A percentile compares a stretch with the other conserved stretches of the same genome.
These are phyloP conservation scores for Okapia johnstoni DNA, from an alignment of 2,113 vertebrate species.

Conservation along the genomic window DNA sequence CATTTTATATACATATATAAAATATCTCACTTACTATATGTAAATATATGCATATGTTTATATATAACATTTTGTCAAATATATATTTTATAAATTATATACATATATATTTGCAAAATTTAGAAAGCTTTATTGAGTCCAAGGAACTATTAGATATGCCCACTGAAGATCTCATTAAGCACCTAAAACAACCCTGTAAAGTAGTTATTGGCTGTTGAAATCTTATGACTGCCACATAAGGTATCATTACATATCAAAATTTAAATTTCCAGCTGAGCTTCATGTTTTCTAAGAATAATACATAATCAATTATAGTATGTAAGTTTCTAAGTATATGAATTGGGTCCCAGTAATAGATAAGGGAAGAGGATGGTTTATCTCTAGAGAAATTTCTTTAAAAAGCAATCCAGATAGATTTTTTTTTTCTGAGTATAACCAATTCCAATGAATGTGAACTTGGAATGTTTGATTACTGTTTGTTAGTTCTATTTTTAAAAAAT, in stretches of 20 bases:
- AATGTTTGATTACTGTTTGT: background rate
- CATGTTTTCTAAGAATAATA: background rate
- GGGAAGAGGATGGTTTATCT: fast-evolving
- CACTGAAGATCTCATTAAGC: background rate
- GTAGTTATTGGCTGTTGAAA: background rate
- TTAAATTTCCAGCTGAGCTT: background rate
- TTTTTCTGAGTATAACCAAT: background rate
- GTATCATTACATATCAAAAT: background rate
- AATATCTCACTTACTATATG: background rate
- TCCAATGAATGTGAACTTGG: background rate
- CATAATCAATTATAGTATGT: background rate
- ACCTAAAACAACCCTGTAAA: background rate
- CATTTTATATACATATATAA: background rate
- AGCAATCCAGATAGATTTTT: background rate
- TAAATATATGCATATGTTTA: background rate
- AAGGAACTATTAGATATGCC: background rate
- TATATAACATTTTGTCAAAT: background rate
- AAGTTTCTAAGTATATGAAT: background rate
- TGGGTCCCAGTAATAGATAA: fast-evolving
- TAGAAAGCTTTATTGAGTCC: background rate
- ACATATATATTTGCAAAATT: background rate
- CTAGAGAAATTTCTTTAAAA: background rate
- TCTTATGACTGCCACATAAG: background rate
- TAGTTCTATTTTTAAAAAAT: background rate
- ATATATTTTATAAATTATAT: background rate